Conservation (phyloP, 2,888 invertebrate species). For the Cantharis lateralis region DNA sequence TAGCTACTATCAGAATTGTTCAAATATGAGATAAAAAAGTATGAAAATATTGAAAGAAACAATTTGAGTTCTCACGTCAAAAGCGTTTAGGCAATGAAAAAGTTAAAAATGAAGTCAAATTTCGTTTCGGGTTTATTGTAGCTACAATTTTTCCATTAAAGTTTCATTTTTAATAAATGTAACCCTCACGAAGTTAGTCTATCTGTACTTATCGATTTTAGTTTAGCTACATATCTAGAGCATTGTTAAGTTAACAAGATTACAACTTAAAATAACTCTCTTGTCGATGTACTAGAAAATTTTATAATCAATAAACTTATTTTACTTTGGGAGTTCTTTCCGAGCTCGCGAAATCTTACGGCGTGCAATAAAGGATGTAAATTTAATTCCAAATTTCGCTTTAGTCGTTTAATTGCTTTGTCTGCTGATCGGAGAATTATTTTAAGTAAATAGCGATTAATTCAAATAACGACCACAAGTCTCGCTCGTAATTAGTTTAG, state of each 20-base stretch:
- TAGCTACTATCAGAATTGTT: neutral
- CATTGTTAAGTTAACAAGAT: neutral
- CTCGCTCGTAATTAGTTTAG: neutral
- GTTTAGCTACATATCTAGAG: neutral
- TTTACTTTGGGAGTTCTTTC: neutral
- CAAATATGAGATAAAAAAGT: neutral
- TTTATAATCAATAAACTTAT: neutral
- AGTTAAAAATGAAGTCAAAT: neutral
- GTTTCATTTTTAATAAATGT: neutral
- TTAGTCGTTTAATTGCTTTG: neutral
- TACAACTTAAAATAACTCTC: neutral
- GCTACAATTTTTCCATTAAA: neutral
- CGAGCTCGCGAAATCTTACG: neutral
- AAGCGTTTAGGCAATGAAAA: neutral
- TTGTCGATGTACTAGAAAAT: neutral
- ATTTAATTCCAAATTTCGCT: neutral
- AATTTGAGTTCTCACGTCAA: neutral
- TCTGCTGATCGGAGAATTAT: neutral
- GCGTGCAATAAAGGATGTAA: neutral
- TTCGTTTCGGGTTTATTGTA: neutral
- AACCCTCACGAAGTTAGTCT: neutral
- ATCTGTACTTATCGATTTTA: neutral
- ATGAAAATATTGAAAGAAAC: neutral
- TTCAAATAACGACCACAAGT: neutral
- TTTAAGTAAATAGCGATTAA: neutral